These are phyloP conservation scores for Ametastegia equiseti DNA, from an alignment of 2,888 invertebrate genomes.

Conservation along the genomic window DNA sequence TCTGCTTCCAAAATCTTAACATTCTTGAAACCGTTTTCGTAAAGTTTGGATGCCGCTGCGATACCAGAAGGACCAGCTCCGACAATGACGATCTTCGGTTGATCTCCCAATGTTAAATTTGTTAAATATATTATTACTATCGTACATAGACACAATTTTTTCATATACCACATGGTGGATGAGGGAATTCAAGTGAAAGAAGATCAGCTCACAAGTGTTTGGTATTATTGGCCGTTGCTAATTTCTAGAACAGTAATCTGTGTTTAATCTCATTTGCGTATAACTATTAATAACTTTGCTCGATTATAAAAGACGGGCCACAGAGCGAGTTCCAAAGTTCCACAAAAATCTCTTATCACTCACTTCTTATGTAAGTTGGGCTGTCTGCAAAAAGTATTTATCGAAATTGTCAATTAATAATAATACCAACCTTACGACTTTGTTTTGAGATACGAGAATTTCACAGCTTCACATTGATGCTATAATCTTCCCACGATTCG, in stretches of 20 bases:
- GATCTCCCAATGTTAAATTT: background rate
- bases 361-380: background rate
- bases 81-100: constrained; percentile 77
- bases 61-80: constrained; percentile 80
- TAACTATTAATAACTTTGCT: no score
- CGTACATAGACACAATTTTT: background rate
- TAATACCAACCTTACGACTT: background rate
- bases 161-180: background rate
- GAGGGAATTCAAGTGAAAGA: background rate
- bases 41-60: constrained; percentile 77
- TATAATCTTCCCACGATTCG: no score
- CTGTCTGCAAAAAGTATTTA: background rate
- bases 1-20: constrained; percentile 77
- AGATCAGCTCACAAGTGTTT: background rate
- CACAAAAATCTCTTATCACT: background rate
- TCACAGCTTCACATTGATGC: no score
- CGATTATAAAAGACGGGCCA: no score
- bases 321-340: no score
- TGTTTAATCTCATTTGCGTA: no score
- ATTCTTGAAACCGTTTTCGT: constrained; percentile 75
- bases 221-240: no score
- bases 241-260: background rate
- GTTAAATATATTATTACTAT: background rate
- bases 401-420: background rate
- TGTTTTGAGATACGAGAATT: no score